These are phyloP conservation scores for Leptodactylus fallax DNA, from an alignment of 2,797 vertebrate genomes.

Conservation along the genomic window DNA sequence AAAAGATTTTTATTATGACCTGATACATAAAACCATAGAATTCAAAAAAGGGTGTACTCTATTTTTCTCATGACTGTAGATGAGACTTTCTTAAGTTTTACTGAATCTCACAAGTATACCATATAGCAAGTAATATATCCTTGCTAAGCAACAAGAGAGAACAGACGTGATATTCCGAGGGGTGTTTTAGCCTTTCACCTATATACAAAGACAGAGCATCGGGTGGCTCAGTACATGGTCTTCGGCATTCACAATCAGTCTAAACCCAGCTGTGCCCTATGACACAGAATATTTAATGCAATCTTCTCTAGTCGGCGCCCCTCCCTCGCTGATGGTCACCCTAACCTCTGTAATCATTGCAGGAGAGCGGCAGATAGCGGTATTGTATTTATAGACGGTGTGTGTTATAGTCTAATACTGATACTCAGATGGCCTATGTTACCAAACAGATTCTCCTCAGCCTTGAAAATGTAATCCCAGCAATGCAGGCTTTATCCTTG, in stretches of 20 bases:
- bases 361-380: conserved; percentile 15
- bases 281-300: conserved; percentile 51
- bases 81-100: too few relatives aligned
- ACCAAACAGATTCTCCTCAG: background rate
- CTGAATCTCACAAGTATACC: too few relatives aligned
- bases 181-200: conserved; percentile 29
- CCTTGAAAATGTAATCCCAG: conserved; percentile 54
- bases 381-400: background rate
- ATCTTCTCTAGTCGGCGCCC: conserved; percentile 3
- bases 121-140: too few relatives aligned
- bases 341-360: conserved; percentile 52
- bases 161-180: background rate
- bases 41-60: too few relatives aligned
- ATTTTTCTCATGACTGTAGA: too few relatives aligned
- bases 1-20: too few relatives aligned
- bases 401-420: conserved; percentile 24
- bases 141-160: background rate
- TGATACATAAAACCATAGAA: too few relatives aligned
- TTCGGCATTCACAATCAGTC: background rate
- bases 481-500: conserved; percentile 55
- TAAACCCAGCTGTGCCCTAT: conserved; percentile 45
- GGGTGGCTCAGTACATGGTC: conserved; percentile 7
- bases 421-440: background rate
- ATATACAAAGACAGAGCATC: conserved; percentile 9
- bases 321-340: conserved; percentile 27